These are phyloP conservation scores for Gila orcuttii DNA, from an alignment of 2,113 vertebrate species.

Conservation along the genomic window DNA sequence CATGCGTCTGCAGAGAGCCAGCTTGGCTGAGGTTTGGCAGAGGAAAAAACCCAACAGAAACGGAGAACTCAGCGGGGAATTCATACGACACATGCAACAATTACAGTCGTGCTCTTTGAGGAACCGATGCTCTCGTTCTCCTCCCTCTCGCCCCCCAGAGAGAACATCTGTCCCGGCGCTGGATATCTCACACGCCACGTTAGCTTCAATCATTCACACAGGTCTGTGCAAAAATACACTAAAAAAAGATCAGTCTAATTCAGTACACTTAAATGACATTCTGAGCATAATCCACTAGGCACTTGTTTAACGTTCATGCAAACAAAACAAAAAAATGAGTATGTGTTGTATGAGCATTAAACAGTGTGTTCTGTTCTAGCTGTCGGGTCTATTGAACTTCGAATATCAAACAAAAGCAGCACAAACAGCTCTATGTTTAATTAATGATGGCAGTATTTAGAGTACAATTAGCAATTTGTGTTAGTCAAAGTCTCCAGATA, in stretches of 20 bases:
- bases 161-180: conserved; percentile 68
- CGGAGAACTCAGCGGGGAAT: conserved; percentile 58
- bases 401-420: conserved; percentile 11
- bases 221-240: neutral
- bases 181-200: neutral
- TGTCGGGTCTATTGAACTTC: conserved; percentile 11
- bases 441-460: conserved; percentile 38
- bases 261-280: neutral
- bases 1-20: conserved; percentile 52
- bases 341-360: neutral
- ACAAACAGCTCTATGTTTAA: conserved; percentile 30
- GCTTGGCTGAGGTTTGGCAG: conserved; percentile 52
- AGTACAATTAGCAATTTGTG: conserved; percentile 26
- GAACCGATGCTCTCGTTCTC: conserved; percentile 59
- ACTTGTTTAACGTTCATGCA: neutral
- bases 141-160: conserved; percentile 57
- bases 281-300: neutral
- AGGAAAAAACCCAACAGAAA: neutral
- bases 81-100: conserved; percentile 69
- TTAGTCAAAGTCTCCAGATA: conserved; percentile 28
- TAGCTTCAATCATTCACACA: neutral
- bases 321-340: neutral
- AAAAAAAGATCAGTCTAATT: neutral
- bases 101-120: conserved; percentile 62
- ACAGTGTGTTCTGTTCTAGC: neutral